A percentile compares a stretch with the other conserved stretches of the same genome.
Evolutionary conservation across 2,797 vertebrate genomes (phyloP).

Genomic region (Halcyon chelicuti): DNA sequence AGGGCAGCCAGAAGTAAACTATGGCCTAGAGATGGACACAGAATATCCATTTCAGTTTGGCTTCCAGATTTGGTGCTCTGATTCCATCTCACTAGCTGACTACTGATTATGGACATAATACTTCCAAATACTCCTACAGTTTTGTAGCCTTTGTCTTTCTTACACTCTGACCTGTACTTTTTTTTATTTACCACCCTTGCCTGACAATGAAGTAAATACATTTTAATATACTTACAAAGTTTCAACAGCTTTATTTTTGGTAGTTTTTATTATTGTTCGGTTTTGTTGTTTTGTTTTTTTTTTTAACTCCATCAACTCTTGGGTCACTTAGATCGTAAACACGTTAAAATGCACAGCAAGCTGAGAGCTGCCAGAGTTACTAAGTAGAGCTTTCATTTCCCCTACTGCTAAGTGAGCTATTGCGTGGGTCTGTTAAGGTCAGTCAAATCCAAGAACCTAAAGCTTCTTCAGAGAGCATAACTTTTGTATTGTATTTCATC

Average conservation of each 20-base stretch:
- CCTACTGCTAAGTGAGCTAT: slow-evolving; percentile 25
- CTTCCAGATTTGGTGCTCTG: background rate
- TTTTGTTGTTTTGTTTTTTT: background rate
- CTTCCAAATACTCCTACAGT: background rate
- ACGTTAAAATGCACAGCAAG: slow-evolving; percentile 41
- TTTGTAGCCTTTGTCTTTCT: background rate
- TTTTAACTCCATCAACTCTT: background rate
- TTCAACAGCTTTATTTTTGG: background rate
- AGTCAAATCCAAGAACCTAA: slow-evolving; percentile 43
- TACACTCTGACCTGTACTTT: background rate
- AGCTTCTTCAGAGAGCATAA: background rate
- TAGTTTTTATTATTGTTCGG: too few species aligned
- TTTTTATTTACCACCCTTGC: background rate
- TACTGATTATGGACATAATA: background rate
- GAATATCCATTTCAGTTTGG: background rate
- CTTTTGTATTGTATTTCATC: background rate
- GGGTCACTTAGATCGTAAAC: slow-evolving; percentile 1
- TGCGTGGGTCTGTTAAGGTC: slow-evolving; percentile 46
- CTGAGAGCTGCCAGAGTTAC: slow-evolving; percentile 47
- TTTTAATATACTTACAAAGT: background rate
- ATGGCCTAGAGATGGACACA: background rate
- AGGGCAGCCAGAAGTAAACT: background rate
- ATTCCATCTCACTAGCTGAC: background rate
- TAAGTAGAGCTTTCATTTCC: slow-evolving; percentile 65
- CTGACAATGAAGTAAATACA: background rate